These are phyloP conservation scores for Mus pahari DNA, from an alignment of 2,113 vertebrate species.

Conservation along the genomic window DNA sequence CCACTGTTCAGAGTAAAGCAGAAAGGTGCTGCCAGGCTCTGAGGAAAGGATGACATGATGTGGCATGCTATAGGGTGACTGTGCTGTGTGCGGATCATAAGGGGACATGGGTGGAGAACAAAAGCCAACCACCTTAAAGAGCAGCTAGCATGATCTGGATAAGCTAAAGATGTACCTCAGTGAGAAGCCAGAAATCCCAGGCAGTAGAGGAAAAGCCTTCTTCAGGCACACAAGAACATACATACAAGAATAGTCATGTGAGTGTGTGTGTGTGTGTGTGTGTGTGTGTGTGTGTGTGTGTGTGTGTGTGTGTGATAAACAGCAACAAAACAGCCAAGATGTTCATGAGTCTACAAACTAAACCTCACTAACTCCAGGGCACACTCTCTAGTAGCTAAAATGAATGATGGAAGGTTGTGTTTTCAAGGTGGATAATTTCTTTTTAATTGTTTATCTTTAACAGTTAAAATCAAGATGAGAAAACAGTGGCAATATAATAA, in stretches of 20 bases:
- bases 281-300: neutral
- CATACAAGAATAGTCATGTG: neutral
- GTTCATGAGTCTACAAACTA: no score
- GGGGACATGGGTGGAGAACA: no score
- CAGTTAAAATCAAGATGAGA: no score
- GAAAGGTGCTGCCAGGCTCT: neutral
- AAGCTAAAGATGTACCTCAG: neutral
- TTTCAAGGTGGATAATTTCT: no score
- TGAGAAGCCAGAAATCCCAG: neutral
- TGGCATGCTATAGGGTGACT: neutral
- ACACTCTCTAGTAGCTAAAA: no score
- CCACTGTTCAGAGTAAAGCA: neutral
- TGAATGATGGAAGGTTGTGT: no score
- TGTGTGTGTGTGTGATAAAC: no score
- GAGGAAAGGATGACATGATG: neutral
- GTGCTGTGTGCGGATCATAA: neutral
- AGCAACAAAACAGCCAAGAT: no score
- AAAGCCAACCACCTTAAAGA: neutral
- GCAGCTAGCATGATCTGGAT: neutral
- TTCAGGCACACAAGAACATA: neutral
- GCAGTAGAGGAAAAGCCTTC: neutral
- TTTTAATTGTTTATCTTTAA: no score
- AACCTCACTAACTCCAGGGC: no score
- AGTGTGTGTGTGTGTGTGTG: neutral
- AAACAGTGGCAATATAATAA: no score